Evolutionary conservation across 92 coral and sea anemone species (phyloP), one percentile per base, ranked within the genome.

Genomic region (Anthopleura xanthogrammica): DNA sequence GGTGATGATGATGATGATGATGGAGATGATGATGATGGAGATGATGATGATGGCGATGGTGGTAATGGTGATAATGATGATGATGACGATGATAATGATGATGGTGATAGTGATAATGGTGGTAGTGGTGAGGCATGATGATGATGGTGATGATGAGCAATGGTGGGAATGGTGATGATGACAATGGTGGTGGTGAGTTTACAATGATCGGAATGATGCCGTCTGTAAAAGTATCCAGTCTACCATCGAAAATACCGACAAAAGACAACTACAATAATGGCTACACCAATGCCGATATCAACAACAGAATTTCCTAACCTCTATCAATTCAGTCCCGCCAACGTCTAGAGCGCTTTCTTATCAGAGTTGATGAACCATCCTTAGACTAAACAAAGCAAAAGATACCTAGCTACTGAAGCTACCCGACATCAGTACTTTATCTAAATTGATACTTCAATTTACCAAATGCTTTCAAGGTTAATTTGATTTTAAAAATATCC

Each of bases 401-500:
- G n/a, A 58, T 29, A 29, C 36, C 36, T 29, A 29, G 8, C 36
- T 64, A 64, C 50, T 46, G 50, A 46, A 23, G 20, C 72, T 42
- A 68, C 2, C 74, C 42, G 74, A 62, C 29, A 62, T 62, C 70
- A n/a, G 24, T 62, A 60, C 65, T n/a, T 65, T 68, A 68, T 68
- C 74, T 68, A 68, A 36, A 68, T 12, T 8, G 74, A 29, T 36
- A 68, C 74, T 36, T 29, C 16, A 12, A 5, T 62, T 62, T 62
- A 62, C 70, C 70, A 22, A 62, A 20, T 20, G 70, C 70, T 62
- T 68, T 68, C 74, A 68, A 68, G 74, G 74, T 68, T 68, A 68
- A 68, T 68, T 68, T 29, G 74, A 36, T 68, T 68, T 9, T 36
- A 22, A 36, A 23, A 68, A 24, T 23, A 62, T 29, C 2, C 14